A percentile compares a stretch with the other conserved stretches of the same genome.
Conservation (phyloP, 1,140 invertebrate species). For the Leptinotarsa defecta region DNA sequence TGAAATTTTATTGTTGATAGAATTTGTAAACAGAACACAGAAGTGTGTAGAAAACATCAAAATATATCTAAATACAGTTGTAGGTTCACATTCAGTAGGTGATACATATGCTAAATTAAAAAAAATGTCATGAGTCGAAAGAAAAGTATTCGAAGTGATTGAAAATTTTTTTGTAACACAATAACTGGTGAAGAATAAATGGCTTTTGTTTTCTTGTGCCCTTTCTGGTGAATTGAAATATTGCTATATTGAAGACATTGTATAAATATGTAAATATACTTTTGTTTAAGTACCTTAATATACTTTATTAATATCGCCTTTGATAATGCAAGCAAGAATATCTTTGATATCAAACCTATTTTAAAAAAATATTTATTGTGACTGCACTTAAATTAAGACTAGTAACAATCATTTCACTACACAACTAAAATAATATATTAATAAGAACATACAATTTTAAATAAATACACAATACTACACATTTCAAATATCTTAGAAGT, state of each 20-base stretch:
- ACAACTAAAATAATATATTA: background rate
- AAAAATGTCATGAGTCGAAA: slow-evolving; percentile 13
- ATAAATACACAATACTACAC: slow-evolving; percentile 9
- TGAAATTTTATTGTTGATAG: background rate
- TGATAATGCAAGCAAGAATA: background rate
- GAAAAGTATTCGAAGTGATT: background rate
- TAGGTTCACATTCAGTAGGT: slow-evolving; percentile 10
- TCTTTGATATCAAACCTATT: background rate
- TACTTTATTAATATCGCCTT: slow-evolving; percentile 12
- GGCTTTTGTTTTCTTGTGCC: background rate
- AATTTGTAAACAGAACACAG: slow-evolving; percentile 3
- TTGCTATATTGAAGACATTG: background rate
- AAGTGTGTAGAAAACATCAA: slow-evolving; percentile 20
- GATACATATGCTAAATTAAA: slow-evolving; percentile 4
- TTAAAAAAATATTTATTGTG: background rate
- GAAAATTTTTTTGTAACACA: too few species aligned
- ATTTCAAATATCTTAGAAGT: background rate
- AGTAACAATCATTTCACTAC: background rate
- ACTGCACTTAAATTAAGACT: background rate
- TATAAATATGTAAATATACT: slow-evolving; percentile 15
- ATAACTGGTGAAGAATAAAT: too few species aligned
- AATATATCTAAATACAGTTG: slow-evolving; percentile 27
- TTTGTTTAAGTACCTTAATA: slow-evolving; percentile 24
- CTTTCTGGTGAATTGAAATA: background rate
- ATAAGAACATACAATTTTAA: background rate